phyloP scores from a whole-genome alignment of 2,113 vertebrate species.

The Sarotherodon lohbergeri region DNA sequence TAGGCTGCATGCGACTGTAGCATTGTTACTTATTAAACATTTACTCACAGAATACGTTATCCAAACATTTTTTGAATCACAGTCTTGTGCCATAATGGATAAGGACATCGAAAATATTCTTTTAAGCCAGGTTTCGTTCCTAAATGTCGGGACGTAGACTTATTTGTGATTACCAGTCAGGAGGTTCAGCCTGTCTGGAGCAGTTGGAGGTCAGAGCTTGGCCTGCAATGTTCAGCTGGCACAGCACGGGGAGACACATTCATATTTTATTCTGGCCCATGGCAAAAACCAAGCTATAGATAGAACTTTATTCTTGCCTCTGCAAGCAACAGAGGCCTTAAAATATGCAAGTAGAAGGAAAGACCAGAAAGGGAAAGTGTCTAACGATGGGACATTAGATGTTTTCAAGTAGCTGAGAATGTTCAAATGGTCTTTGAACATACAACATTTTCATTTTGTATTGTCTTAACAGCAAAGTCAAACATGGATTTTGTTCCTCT shows the following conservation, averaged over 20 bases:
- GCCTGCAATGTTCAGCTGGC: conserved; percentile 18
- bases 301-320: conserved; percentile 49
- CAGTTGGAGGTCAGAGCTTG: conserved; percentile 41
- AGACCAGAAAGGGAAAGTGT: conserved; percentile 6
- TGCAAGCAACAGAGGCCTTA: conserved; percentile 31
- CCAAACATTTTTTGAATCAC: neutral
- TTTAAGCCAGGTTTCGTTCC: neutral
- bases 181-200: conserved; percentile 7
- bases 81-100: neutral
- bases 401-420: conserved; percentile 7
- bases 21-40: conserved; percentile 9
- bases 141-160: neutral
- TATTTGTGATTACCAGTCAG: neutral
- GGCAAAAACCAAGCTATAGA: conserved; percentile 64
- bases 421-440: conserved; percentile 1
- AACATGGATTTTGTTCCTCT: neutral
- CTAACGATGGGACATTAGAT: conserved; percentile 11
- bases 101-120: neutral
- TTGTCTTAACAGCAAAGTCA: neutral
- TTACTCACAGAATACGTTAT: neutral
- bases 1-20: neutral
- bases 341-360: conserved; percentile 42
- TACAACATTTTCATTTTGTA: neutral
- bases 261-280: conserved; percentile 66
- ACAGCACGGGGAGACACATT: conserved; percentile 44